Percentiles rank a stretch among this genome's conserved stretches.
These are phyloP conservation scores for Cyaniris semiargus DNA, from an alignment of 2,888 invertebrate genomes.

Conservation along the genomic window DNA sequence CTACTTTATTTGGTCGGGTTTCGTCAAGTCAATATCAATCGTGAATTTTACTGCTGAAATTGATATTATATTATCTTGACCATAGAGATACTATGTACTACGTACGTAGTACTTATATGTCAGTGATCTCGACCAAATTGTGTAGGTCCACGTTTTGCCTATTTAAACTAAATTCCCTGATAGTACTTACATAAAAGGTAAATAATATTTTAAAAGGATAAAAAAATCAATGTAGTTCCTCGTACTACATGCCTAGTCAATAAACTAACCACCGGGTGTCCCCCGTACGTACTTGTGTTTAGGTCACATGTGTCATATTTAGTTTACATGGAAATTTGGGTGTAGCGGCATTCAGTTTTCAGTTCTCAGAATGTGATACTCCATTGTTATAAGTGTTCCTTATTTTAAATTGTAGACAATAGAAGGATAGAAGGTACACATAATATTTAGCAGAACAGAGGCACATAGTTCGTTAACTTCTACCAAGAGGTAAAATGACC, in stretches of 20 bases:
- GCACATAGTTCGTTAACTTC: not conserved
- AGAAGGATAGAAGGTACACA: not conserved
- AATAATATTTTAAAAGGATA: not conserved
- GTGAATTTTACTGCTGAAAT: not conserved
- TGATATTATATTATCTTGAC: too few species aligned
- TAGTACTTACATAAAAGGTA: too few species aligned
- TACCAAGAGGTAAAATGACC: not conserved
- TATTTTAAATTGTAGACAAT: not conserved
- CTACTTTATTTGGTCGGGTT: not conserved
- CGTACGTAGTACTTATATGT: too few species aligned
- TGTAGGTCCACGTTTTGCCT: too few species aligned
- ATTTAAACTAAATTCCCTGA: too few species aligned
- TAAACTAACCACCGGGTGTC: not conserved
- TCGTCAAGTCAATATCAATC: not conserved
- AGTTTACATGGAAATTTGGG: slow-evolving; percentile 1
- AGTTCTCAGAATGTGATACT: not conserved
- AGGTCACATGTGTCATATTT: not conserved
- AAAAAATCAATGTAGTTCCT: not conserved
- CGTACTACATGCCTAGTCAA: not conserved
- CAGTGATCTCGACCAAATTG: not conserved
- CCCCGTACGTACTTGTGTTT: not conserved
- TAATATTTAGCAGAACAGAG: not conserved
- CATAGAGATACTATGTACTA: too few species aligned
- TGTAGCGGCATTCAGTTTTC: slow-evolving; percentile 3
- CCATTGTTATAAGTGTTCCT: not conserved